Base-by-base conservation (phyloP, 2,888 invertebrate species). In the Drosophila lacicola region DNA sequence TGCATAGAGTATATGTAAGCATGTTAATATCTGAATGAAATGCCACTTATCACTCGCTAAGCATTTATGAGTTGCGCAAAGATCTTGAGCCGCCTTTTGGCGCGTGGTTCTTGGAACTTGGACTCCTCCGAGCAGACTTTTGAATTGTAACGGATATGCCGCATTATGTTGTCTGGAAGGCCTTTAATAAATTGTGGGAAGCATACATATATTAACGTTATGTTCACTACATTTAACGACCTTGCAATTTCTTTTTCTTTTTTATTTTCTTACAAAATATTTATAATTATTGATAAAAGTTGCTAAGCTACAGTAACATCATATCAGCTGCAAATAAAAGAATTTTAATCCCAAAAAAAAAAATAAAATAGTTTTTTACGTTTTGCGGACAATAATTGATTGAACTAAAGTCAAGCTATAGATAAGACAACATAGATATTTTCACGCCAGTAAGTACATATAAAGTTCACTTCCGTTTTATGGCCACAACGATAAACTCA, bases 41-140 rank as follows among this genome's bases (percentile, higher is more conserved):
- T 66, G 75, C 75, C 84, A 83, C 82, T 86, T 87, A 72, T 75
- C 84, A 72, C 61, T 54, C 33, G 41, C 49, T 25, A 53, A 74
- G 69, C 74, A 66, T 64, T 85, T 82, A 68, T 76, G 63, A 75
- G 74, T 67, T 80, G 70, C 80, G 60, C 57, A 66, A 86, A 83
- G 83, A 86, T 78, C 50, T 78, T 80, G 75, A 86, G 88, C 78
- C 62, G 45, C 62, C 61, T 83, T 88, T 86, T 82, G 83, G 88
- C 77, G 74, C 71, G 68, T 51, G 80, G 53, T 61, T 66, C 81
- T 83, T 41, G 60, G 74, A 74, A 69, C 51, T 65, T 65, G 29
- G 29, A 29, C 29, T 29, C n/a, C 41, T 51, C 42, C 36, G 45
- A 11, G 19, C 25, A 37, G 44, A 36, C 33, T 44, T 36, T 25